These are phyloP conservation scores for Agelas oroides DNA, from an alignment of 37 sponge, comb jelly and placozoan species.

Conservation along the genomic window DNA sequence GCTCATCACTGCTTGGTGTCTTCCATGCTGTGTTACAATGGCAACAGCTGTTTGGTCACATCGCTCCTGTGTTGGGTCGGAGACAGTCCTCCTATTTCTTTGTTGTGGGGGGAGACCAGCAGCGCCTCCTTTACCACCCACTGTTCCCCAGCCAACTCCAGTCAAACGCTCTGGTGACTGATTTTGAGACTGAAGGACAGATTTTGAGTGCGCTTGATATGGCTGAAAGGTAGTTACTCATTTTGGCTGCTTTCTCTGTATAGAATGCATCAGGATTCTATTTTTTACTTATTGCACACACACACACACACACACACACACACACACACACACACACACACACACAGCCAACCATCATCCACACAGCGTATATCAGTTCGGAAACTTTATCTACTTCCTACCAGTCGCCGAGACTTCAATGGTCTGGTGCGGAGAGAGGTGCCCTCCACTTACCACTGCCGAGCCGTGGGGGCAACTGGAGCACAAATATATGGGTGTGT, in stretches of 20 bases:
- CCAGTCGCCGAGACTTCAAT: neutral
- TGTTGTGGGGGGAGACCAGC: neutral
- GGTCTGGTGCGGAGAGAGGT: neutral
- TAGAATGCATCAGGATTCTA: neutral
- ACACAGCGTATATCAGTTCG: neutral
- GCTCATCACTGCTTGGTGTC: slow-evolving; percentile 12
- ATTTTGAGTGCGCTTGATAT: too few species aligned
- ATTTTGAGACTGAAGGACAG: slow-evolving; percentile 13
- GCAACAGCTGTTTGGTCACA: slow-evolving; percentile 2
- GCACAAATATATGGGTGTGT: slow-evolving; percentile 13
- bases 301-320: too few species aligned
- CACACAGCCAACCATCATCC: too few species aligned
- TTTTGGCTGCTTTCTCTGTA: neutral
- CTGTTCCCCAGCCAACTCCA: slow-evolving; percentile 8
- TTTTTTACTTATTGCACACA: neutral
- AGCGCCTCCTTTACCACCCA: slow-evolving; percentile 34
- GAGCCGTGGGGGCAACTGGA: neutral
- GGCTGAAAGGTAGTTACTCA: too few species aligned
- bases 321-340: too few species aligned
- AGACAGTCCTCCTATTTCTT: slow-evolving; percentile 29
- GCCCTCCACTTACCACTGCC: slow-evolving; percentile 27
- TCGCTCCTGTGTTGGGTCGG: neutral
- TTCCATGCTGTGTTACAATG: slow-evolving; percentile 38
- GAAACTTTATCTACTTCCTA: slow-evolving; percentile 2
- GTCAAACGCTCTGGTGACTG: neutral